Conservation (phyloP, 2,113 vertebrate genomes). For the Sinocyclocheilus anophthalmus region DNA sequence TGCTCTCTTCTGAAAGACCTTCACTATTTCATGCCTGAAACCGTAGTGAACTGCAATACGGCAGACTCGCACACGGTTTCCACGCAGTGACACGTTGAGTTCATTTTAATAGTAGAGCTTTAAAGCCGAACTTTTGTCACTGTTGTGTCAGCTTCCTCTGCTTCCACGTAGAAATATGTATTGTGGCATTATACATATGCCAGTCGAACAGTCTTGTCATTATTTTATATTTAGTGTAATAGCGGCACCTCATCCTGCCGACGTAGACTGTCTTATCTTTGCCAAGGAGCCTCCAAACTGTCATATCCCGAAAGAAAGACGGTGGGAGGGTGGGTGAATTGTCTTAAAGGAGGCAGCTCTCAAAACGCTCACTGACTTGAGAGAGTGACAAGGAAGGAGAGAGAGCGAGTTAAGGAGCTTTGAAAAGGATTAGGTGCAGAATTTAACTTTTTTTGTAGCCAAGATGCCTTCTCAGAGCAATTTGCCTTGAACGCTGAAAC, state of each 20-base stretch:
- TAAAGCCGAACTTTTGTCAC: conserved; percentile 38
- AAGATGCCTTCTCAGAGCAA: conserved; percentile 73
- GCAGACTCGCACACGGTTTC: conserved; percentile 13
- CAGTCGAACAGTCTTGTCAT: conserved; percentile 11
- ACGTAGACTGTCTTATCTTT: conserved; percentile 16
- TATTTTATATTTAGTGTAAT: conserved; percentile 32
- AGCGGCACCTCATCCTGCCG: conserved; percentile 16
- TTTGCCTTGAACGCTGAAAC: conserved; percentile 79
- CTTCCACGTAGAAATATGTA: conserved; percentile 32
- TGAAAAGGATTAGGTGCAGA: conserved; percentile 76
- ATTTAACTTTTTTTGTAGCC: conserved; percentile 71
- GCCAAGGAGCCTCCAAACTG: conserved; percentile 3
- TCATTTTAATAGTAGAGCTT: conserved; percentile 31
- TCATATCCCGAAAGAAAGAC: conserved; percentile 36
- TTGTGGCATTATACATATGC: conserved; percentile 46
- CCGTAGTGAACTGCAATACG: conserved; percentile 15
- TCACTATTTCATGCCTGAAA: conserved; percentile 36
- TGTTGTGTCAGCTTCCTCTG: conserved; percentile 39
- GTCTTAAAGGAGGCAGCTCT: conserved; percentile 48
- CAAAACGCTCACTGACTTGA: conserved; percentile 58
- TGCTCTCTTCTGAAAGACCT: conserved; percentile 35
- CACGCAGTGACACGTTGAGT: conserved; percentile 30
- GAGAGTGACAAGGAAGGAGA: conserved; percentile 39
- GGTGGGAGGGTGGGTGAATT: conserved; percentile 45
- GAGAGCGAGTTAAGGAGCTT: conserved; percentile 67